Percentiles rank a stretch among this genome's conserved stretches.
Conservation (phyloP, 2,888 invertebrate genomes). For the Apomyelois bistriatella region DNA sequence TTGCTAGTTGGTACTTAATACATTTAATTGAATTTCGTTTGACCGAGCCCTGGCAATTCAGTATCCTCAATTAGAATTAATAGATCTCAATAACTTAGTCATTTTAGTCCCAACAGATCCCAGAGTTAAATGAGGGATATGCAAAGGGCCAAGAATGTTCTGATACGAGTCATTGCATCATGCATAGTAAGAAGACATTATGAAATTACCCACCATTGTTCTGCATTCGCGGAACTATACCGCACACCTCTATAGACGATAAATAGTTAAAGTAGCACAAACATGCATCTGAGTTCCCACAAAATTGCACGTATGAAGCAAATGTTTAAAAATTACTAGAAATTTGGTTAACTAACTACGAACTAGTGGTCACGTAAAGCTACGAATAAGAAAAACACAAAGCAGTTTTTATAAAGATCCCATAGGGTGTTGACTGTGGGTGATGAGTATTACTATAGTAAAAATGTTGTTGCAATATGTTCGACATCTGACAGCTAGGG, state of each 20-base stretch:
- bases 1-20: background rate
- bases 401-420: conserved; percentile 17
- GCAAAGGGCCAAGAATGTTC: conserved; percentile 36
- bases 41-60: background rate
- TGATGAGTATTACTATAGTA: conserved; percentile 26
- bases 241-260: conserved; percentile 49
- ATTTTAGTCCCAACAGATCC: no score
- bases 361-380: conserved; percentile 21
- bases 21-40: background rate
- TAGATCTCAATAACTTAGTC: background rate
- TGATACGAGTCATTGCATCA: conserved; percentile 61
- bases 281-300: conserved; percentile 64
- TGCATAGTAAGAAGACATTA: conserved; percentile 72
- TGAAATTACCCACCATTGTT: conserved; percentile 77
- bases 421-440: conserved; percentile 25
- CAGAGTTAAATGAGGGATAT: conserved; percentile 49
- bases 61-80: background rate
- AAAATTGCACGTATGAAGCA: conserved; percentile 34
- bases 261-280: conserved; percentile 55
- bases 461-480: conserved; percentile 42
- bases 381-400: conserved; percentile 22
- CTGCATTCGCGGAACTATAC: conserved; percentile 64
- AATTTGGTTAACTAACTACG: conserved; percentile 5
- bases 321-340: background rate
- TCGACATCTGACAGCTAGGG: conserved; percentile 31